phyloP scores from a whole-genome alignment of 2,797 vertebrate genomes.

The Danio tinwini region DNA sequence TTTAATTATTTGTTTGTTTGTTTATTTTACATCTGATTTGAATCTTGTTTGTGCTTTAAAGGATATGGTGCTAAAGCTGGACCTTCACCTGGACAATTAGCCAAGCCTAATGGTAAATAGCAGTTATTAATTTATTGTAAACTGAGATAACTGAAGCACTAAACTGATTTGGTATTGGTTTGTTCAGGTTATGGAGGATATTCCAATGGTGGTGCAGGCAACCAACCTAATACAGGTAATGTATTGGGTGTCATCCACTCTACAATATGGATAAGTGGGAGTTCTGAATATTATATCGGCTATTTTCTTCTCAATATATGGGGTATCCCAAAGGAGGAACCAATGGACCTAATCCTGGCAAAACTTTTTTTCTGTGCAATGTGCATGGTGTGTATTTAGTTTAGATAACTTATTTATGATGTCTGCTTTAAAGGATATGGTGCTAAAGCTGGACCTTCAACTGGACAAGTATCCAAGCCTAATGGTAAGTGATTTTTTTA shows the following conservation, averaged over 20 bases:
- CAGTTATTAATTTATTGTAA: not conserved
- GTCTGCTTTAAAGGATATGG: no score
- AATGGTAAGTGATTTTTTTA: no score
- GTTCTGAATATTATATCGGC: not conserved
- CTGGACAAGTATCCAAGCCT: no score
- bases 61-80: slow-evolving; percentile 48
- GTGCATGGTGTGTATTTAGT: not conserved
- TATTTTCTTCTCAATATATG: slow-evolving; percentile 65
- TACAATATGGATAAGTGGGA: not conserved
- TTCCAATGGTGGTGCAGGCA: slow-evolving; percentile 42
- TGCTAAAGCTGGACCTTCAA: no score
- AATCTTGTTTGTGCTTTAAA: not conserved
- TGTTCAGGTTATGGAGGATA: slow-evolving; percentile 49
- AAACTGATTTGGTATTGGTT: not conserved
- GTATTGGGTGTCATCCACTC: not conserved
- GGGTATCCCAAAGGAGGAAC: slow-evolving; percentile 56
- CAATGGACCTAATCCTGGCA: slow-evolving; percentile 66
- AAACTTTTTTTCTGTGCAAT: no score
- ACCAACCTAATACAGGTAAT: slow-evolving; percentile 55
- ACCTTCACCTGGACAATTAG: slow-evolving; percentile 4
- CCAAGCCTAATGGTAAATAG: not conserved
- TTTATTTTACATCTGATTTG: not conserved
- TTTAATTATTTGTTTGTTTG: no score
- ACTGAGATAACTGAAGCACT: not conserved
- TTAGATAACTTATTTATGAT: no score